These are phyloP conservation scores for Microctonus hyperodae DNA, from an alignment of 2,888 invertebrate genomes.

Conservation along the genomic window DNA sequence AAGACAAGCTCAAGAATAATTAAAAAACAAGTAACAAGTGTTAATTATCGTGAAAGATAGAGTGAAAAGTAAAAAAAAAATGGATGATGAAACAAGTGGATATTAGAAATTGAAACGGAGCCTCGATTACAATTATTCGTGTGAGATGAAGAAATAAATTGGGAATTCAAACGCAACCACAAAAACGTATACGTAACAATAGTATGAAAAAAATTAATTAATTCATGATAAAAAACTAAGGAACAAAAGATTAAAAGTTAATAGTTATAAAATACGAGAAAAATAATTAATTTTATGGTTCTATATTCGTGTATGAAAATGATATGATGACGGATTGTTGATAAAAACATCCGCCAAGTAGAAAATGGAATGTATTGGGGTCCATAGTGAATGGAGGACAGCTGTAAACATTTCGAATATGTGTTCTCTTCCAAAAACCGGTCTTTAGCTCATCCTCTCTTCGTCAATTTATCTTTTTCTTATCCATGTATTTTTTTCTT, in stretches of 20 bases:
- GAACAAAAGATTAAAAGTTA: background rate
- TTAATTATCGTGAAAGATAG: too few relatives aligned
- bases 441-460: constrained; percentile 12
- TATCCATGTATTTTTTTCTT: background rate
- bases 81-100: background rate
- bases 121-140: background rate
- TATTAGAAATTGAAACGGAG: background rate
- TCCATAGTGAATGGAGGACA: background rate
- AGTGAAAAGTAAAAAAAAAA: background rate
- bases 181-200: background rate
- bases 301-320: background rate
- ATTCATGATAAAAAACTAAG: background rate
- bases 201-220: background rate
- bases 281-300: background rate
- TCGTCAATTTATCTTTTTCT: constrained; percentile 5
- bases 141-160: background rate
- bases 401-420: background rate
- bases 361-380: background rate
- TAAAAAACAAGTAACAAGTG: too few relatives aligned
- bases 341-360: background rate
- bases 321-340: background rate
- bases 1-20: constrained; percentile 54
- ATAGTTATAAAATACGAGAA: background rate
- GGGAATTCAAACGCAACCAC: background rate
- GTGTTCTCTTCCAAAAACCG: constrained; percentile 21